phyloP scores from a whole-genome alignment of 92 coral and sea anemone species.

The Micromussa lordhowensis region DNA sequence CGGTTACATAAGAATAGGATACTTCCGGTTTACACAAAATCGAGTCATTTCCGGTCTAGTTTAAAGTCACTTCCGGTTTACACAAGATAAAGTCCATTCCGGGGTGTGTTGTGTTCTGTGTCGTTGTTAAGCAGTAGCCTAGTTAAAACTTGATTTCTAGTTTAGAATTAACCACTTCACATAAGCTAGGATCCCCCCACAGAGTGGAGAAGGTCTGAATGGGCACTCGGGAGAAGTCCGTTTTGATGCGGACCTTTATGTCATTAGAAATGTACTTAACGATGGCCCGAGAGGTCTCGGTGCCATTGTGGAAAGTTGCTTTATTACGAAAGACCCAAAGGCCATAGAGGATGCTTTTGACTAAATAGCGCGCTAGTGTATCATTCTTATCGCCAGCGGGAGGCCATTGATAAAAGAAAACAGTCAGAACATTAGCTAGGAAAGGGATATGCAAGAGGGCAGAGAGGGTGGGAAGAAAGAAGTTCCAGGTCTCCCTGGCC shows the following conservation, averaged over 20 bases:
- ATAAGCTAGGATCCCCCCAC: not conserved
- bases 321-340: constrained; percentile 19
- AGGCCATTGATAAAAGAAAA: not conserved
- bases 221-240: not conserved
- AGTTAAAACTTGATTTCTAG: too few relatives aligned
- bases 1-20: too few relatives aligned
- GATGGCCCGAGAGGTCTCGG: not conserved
- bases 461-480: not conserved
- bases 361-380: not conserved
- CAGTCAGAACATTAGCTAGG: too few relatives aligned
- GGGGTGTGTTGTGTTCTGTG: too few relatives aligned
- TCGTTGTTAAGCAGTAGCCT: too few relatives aligned
- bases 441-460: too few relatives aligned
- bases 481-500: not conserved
- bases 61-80: too few relatives aligned
- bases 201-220: not conserved
- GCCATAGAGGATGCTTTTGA: not conserved
- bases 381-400: not conserved
- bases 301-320: constrained; percentile 15
- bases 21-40: too few relatives aligned
- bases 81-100: too few relatives aligned
- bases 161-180: not conserved
- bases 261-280: not conserved
- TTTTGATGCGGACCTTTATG: not conserved
- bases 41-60: too few relatives aligned